Base-by-base conservation (phyloP, 2,113 vertebrate species). In the Pagrus major region DNA sequence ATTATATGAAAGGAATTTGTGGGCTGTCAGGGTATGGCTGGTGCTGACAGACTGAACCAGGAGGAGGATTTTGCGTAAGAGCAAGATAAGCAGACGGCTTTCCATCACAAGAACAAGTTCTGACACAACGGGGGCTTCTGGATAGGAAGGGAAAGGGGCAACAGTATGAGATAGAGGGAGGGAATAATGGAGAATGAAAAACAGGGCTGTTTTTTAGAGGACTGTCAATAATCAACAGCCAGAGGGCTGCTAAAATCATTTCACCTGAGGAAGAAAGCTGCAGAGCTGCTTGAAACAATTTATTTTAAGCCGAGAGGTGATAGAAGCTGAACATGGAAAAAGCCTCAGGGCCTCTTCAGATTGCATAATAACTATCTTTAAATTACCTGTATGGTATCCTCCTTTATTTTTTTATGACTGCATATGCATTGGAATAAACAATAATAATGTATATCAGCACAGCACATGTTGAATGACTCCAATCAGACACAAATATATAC, bases 71-170 rank as follows among this genome's bases (percentile, higher is more conserved):
- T 66, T 78, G 42, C n/a, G 25, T 73, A 31, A 76, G 46, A 83
- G 72, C 11, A 71, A 81, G 85, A 89, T 77, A 83, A 80, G 68
- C 58, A 80, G 68, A 85, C 61, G 35, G 81, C 76, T 82, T 87
- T 72, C 70, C 47, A 78, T 83, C 63, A 59, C 65, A 46, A 29
- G 71, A 86, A 91, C 89, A 85, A 88, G 92, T 91, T 79, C 72
- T 74, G 85, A 91, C 87, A 92, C 74, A 91, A 18, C 58, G 39
- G 49, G 70, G 64, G 70, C 83, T 83, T 77, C 76, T 91, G 84
- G 60, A 67, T 80, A 71, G 70, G 61, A 85, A 83, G 74, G 15
- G 35, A 7, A 52, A 51, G 37, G 44, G 12, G 66, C 41, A 61
- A 39, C 23, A 58, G 54, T 35, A 25, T 65, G 33, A 63, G 46